A percentile compares a stretch with the other conserved stretches of the same genome.
Evolutionary conservation across 1,140 invertebrate genomes (phyloP).

Genomic region (Plodia interpunctella): DNA sequence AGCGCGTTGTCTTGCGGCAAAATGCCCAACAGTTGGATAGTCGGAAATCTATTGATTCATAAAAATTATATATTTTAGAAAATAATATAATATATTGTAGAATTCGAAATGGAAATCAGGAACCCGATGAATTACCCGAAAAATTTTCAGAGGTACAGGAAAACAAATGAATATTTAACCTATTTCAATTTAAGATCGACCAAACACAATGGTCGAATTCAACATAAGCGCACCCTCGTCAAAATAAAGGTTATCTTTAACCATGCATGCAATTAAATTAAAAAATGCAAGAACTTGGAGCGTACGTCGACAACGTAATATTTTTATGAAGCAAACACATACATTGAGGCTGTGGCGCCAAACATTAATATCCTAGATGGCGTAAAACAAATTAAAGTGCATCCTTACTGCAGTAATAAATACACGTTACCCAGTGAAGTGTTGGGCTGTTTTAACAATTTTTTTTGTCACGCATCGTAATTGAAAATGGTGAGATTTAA

Average conservation of each 20-base stretch:
- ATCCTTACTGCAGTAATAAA: conserved; percentile 14
- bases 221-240: no score
- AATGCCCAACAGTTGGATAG: no score
- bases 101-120: no score
- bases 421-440: conserved; percentile 6
- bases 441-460: conserved; percentile 8
- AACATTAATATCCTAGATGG: conserved; percentile 11
- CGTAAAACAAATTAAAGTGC: conserved; percentile 13
- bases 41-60: no score
- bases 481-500: neutral
- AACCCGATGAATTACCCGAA: no score
- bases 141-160: no score
- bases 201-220: no score
- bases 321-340: conserved; percentile 8
- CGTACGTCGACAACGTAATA: conserved; percentile 4
- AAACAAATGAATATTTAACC: no score
- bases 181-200: no score
- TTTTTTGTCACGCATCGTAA: conserved; percentile 13
- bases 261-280: neutral
- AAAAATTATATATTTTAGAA: no score
- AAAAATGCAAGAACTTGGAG: neutral
- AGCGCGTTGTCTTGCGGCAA: no score
- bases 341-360: neutral
- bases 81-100: no score
- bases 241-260: neutral